Evolutionary conservation across 2,113 vertebrate species (phyloP).

Genomic region (Synchiropus splendidus): DNA sequence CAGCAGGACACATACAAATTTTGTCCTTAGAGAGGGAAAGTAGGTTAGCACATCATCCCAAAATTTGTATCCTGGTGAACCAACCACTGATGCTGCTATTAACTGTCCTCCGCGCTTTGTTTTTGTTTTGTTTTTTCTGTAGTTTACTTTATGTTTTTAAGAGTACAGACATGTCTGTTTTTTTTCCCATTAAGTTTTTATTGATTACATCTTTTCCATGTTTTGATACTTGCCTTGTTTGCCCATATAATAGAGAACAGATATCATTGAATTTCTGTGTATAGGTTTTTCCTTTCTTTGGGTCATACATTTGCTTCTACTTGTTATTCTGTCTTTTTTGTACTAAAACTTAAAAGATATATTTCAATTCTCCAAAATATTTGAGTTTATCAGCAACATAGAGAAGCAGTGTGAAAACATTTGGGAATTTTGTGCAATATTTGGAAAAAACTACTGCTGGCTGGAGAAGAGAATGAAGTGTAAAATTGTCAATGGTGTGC

Average conservation of each 20-base stretch:
- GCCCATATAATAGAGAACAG: conserved; percentile 88
- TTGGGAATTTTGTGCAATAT: conserved; percentile 45
- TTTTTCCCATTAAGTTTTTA: conserved; percentile 10
- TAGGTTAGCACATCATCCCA: conserved; percentile 23
- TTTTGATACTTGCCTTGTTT: conserved; percentile 71
- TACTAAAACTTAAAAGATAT: conserved; percentile 38
- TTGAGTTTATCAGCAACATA: conserved; percentile 11
- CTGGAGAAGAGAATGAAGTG: no score
- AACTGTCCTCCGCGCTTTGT: conserved; percentile 6
- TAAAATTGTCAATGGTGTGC: not conserved
- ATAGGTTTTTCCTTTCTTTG: conserved; percentile 56
- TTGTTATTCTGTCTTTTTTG: conserved; percentile 60
- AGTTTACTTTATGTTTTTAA: conserved; percentile 71
- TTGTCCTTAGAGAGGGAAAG: conserved; percentile 59
- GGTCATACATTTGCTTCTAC: conserved; percentile 52
- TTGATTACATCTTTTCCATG: conserved; percentile 33
- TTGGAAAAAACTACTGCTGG: not conserved
- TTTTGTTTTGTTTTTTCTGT: conserved; percentile 21
- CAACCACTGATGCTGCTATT: conserved; percentile 81
- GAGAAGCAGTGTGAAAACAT: conserved; percentile 50
- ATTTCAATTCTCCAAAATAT: conserved; percentile 10
- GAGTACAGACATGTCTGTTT: conserved; percentile 34
- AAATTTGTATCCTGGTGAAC: conserved; percentile 73
- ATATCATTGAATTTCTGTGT: conserved; percentile 99
- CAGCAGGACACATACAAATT: conserved; percentile 72